These are phyloP conservation scores for Scolopax bukidnonensis DNA, from an alignment of 2,797 vertebrate species.

Conservation along the genomic window DNA sequence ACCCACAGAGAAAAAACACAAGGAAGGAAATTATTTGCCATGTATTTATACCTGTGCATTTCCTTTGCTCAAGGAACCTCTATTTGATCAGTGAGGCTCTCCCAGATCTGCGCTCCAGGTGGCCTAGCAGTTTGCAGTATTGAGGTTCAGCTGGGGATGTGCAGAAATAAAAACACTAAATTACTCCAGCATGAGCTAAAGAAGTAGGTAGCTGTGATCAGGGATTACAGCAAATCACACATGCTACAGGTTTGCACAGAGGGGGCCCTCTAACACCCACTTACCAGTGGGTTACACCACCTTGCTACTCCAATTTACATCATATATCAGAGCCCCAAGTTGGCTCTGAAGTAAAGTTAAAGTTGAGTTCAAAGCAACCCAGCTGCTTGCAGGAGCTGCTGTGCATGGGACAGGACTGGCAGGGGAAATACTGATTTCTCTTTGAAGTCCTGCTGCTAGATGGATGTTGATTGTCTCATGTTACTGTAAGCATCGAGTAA, in stretches of 20 bases:
- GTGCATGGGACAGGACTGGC: not conserved
- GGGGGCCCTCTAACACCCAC: not conserved
- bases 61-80: not conserved
- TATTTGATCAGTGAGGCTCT: not conserved
- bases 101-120: not conserved
- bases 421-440: slow-evolving; percentile 49
- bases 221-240: not conserved
- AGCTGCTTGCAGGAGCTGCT: slow-evolving; percentile 63
- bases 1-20: not conserved
- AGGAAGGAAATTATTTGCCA: slow-evolving; percentile 1
- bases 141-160: not conserved
- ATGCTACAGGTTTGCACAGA: not conserved
- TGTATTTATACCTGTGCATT: not conserved
- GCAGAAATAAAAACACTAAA: not conserved
- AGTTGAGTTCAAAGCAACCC: slow-evolving; percentile 71
- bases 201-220: not conserved
- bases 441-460: slow-evolving; percentile 72
- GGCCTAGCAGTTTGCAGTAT: not conserved
- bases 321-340: not conserved
- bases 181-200: not conserved
- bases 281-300: slow-evolving; percentile 42
- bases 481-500: slow-evolving; percentile 56
- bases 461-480: slow-evolving; percentile 65
- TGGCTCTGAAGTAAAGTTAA: slow-evolving; percentile 61
- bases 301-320: slow-evolving; percentile 59